Conservation (phyloP, 2,888 invertebrate genomes). For the Platycheirus albimanus region DNA sequence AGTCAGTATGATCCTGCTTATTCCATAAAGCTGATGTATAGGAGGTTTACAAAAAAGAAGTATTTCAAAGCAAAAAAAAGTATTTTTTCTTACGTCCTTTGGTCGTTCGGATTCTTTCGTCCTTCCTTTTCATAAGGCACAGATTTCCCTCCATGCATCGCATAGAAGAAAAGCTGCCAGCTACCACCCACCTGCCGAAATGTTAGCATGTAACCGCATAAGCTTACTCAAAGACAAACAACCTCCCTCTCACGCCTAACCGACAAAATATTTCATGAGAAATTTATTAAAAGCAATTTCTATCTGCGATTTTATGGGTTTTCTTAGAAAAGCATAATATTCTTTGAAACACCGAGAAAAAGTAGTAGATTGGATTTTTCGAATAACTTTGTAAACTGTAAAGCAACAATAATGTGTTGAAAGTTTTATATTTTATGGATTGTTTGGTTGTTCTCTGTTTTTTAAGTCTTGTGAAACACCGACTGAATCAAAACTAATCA, state of each 20-base stretch:
- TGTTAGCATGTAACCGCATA: slow-evolving; percentile 33
- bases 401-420: too few relatives aligned
- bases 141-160: slow-evolving; percentile 26
- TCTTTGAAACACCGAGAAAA: too few relatives aligned
- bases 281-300: slow-evolving; percentile 51
- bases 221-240: background rate
- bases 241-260: background rate
- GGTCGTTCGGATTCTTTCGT: slow-evolving; percentile 1
- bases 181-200: slow-evolving; percentile 28
- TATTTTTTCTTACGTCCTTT: slow-evolving; percentile 34
- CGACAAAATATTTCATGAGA: slow-evolving; percentile 36
- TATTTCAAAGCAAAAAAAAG: background rate
- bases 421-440: too few relatives aligned
- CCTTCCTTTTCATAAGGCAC: slow-evolving; percentile 17
- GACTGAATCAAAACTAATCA: too few relatives aligned
- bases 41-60: background rate
- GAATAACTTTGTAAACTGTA: too few relatives aligned
- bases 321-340: too few relatives aligned
- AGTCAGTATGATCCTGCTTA: slow-evolving; percentile 25
- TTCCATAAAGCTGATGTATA: slow-evolving; percentile 14
- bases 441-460: too few relatives aligned
- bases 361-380: too few relatives aligned
- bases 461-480: too few relatives aligned
- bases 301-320: slow-evolving; percentile 37
- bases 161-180: background rate